phyloP scores from a whole-genome alignment of 2,797 vertebrate species.

The Neosalanx taihuensis region DNA sequence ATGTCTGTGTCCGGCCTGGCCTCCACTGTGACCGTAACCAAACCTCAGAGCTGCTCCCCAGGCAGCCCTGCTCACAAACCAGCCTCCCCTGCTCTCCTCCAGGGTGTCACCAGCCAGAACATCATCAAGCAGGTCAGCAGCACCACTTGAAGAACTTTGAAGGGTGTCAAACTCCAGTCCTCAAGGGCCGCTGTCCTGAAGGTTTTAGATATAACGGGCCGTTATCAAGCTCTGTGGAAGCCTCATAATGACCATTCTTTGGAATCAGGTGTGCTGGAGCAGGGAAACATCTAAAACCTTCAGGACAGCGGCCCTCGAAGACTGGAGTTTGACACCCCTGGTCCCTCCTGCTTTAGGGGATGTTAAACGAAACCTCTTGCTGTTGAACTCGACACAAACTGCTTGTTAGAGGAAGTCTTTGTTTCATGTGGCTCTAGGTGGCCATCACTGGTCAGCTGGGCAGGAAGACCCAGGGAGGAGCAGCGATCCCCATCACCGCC shows the following conservation, averaged over 20 bases:
- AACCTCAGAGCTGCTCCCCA: conserved; percentile 78
- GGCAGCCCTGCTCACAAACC: conserved; percentile 73
- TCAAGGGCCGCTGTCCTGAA: too few relatives aligned
- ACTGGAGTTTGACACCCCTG: too few relatives aligned
- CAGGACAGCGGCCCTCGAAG: too few relatives aligned
- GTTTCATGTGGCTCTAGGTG: conserved; percentile 66
- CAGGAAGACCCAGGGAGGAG: conserved; percentile 80
- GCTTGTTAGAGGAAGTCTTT: neutral
- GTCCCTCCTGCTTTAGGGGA: too few relatives aligned
- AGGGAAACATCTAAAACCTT: too few relatives aligned
- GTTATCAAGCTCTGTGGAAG: too few relatives aligned
- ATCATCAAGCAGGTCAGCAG: conserved; percentile 90
- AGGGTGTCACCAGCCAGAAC: conserved; percentile 84
- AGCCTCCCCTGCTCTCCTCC: conserved; percentile 76
- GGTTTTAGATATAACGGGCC: too few relatives aligned
- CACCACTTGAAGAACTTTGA: neutral
- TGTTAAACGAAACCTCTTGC: too few relatives aligned
- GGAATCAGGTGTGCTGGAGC: too few relatives aligned
- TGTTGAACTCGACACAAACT: neutral
- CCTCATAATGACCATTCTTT: too few relatives aligned
- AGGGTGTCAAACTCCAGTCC: too few relatives aligned
- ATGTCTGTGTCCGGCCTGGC: conserved; percentile 80
- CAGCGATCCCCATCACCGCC: conserved; percentile 85
- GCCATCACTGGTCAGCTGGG: conserved; percentile 95
- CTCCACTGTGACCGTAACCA: conserved; percentile 75